Conservation (phyloP, 2,113 vertebrate genomes). For the Taxidea taxus region DNA sequence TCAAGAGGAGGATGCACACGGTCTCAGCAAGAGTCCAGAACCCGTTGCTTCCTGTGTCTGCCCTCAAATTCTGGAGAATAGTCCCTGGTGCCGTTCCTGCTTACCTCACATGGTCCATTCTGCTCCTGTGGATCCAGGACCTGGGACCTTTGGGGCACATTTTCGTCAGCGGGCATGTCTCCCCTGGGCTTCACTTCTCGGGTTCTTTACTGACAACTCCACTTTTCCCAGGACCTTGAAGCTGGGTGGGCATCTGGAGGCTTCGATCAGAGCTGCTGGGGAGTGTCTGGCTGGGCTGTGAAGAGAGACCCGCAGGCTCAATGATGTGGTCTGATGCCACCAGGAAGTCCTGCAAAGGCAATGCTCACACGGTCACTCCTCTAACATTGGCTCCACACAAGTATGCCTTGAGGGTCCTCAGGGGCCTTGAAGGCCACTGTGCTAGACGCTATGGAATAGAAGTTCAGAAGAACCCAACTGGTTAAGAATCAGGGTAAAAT, state of each 20-base stretch:
- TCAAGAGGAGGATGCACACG: not conserved
- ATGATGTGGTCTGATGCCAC: not conserved
- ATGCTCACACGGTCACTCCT: not conserved
- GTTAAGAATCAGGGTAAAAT: not conserved
- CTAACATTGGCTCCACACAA: not conserved
- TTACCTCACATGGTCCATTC: not conserved
- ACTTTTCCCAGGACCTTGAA: not conserved
- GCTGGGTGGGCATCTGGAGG: not conserved
- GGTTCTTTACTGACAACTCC: not conserved
- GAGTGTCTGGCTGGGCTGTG: not conserved
- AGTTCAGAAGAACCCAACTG: not conserved
- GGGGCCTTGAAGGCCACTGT: not conserved
- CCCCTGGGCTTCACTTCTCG: not conserved
- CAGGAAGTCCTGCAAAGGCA: not conserved
- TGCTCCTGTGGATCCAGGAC: not conserved
- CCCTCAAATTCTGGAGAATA: not conserved
- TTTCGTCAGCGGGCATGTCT: not conserved
- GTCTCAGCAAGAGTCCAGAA: not conserved
- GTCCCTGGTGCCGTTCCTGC: not conserved
- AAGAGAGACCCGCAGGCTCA: not conserved
- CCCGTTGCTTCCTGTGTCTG: not conserved
- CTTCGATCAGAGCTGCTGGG: not conserved
- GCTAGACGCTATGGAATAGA: not conserved
- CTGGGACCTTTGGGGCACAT: not conserved
- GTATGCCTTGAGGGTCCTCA: not conserved